Evolutionary conservation across 2,888 invertebrate genomes (phyloP), one percentile per base, ranked within the genome.

Genomic region (Galerucella calmariensis): DNA sequence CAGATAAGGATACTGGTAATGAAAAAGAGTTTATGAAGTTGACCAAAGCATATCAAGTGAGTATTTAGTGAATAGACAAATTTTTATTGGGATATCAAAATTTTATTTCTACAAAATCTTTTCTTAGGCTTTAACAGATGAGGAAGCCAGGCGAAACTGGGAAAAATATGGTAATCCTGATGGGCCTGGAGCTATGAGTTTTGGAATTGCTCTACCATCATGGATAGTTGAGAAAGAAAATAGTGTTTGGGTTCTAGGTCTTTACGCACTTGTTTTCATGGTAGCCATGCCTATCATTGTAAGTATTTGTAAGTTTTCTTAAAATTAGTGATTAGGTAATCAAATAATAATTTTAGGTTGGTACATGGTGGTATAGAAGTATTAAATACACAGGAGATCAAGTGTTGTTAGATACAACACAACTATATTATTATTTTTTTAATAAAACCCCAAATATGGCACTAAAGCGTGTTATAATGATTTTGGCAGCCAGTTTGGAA

Each of bases 221-320:
- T 99, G 99, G 99, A 98, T 99, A 87, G 98, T 99, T 11, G 98
- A 99, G 85, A 98, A 99, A 87, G 97, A 99, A 88, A 99, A 99
- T 87, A 98, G 98, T 80, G 93, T 99, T 35, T 98, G 97, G 97
- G 98, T 98, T 8, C 90, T 98, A 67, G 97, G 97, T 4, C 90
- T 97, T 1, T 98, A 98, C 89, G 98, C 95, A 5, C 90, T 99
- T 68, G 95, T 99, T 1, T 99, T 99, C 87, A 99, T 99, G 98
- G 94, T 99, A 73, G 96, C 98, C 59, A 88, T 99, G 86, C 96
- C 96, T 35, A 94, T 94, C 71, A 93, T 93, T 77, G 95, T 91
- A 87, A 89, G 91, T 89, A 74, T 27, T 59, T 35, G 12, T 67
- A 12, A 67, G 5, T 58, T 51, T 58, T 53, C 14, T n/a, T 16